phyloP scores from a whole-genome alignment of 2,113 vertebrate species.

The Stomatorhinus ivindoensis region DNA sequence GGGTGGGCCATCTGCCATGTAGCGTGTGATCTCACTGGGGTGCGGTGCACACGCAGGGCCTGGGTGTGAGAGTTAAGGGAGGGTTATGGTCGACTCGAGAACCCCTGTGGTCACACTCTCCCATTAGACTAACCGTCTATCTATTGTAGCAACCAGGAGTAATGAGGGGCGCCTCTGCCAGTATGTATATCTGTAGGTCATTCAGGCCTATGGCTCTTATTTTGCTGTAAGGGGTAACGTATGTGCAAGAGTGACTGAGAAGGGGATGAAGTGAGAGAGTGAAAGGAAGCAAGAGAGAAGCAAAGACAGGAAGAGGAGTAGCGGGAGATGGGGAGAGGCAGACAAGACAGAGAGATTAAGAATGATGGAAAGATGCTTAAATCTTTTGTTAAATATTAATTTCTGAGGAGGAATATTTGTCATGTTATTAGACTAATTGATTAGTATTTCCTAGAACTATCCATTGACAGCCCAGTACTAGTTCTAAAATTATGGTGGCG shows the following conservation, averaged over 20 bases:
- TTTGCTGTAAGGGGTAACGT: background rate
- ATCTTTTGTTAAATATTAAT: background rate
- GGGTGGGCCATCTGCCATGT: background rate
- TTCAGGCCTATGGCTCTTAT: background rate
- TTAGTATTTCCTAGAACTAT: background rate
- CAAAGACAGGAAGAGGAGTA: background rate
- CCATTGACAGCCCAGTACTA: background rate
- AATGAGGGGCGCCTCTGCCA: background rate
- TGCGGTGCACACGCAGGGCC: background rate
- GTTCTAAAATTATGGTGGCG: background rate
- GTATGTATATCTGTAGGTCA: background rate
- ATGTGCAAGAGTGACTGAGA: background rate
- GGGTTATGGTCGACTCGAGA: background rate
- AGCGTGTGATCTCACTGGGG: background rate
- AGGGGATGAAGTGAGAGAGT: background rate
- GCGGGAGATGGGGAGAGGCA: background rate
- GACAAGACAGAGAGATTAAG: background rate
- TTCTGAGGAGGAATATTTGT: background rate
- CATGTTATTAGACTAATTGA: background rate
- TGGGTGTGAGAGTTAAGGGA: background rate
- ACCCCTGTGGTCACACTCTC: constrained; percentile 1
- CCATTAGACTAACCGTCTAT: constrained; percentile 13
- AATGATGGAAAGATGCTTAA: background rate
- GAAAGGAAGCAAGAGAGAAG: background rate
- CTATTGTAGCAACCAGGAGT: constrained; percentile 15